Conservation (phyloP, 1,140 invertebrate species). For the Diachasmimorpha longicaudata region DNA sequence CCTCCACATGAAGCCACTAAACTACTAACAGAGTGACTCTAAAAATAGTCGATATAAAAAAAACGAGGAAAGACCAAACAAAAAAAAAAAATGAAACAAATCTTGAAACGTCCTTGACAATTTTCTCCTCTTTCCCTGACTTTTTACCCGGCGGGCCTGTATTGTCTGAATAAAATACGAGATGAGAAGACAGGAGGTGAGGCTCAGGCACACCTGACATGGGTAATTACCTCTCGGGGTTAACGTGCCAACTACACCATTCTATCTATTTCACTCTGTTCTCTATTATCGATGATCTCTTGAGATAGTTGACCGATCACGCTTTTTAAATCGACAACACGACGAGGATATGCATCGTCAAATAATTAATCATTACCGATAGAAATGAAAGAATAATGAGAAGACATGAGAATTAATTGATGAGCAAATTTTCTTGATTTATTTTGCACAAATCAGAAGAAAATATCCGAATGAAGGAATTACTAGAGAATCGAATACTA, state of each 20-base stretch:
- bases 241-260: constrained; percentile 16
- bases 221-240: constrained; percentile 11
- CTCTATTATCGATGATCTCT: constrained; percentile 9
- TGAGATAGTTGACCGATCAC: constrained; percentile 19
- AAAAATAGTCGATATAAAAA: background rate
- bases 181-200: background rate
- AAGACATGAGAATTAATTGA: background rate
- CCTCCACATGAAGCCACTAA: background rate
- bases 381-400: background rate
- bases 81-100: background rate
- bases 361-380: background rate
- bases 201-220: constrained; percentile 28
- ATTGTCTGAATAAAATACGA: background rate
- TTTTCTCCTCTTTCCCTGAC: background rate
- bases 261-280: background rate
- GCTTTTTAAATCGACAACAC: background rate
- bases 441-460: background rate
- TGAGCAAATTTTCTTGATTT: background rate
- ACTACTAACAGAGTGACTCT: background rate
- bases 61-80: background rate
- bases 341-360: background rate
- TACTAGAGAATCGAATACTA: no score
- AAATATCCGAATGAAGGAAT: no score
- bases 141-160: background rate
- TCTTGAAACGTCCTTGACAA: constrained; percentile 16